Conservation (phyloP, 2,797 vertebrate genomes). For the Liasis olivaceus region DNA sequence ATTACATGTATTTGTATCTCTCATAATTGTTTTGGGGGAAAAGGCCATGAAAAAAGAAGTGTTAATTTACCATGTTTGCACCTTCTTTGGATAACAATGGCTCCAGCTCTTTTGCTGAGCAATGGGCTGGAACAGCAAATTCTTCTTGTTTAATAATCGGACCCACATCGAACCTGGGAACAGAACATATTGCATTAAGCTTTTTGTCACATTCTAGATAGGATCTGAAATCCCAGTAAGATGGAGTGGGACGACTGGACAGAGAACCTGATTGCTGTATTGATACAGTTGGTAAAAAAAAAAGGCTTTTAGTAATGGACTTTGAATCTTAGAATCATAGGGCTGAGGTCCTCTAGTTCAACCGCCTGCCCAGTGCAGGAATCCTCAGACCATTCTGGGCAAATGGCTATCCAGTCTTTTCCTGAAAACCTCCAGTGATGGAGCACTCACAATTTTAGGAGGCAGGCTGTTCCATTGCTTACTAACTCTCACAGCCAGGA, state of each 20-base stretch:
- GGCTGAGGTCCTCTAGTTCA: neutral
- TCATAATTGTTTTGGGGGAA: neutral
- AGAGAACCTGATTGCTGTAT: neutral
- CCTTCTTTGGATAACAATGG: constrained; percentile 79
- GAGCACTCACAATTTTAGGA: neutral
- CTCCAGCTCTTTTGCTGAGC: constrained; percentile 84
- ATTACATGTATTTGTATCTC: neutral
- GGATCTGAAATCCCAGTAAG: neutral
- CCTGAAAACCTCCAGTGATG: neutral
- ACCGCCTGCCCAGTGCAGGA: neutral
- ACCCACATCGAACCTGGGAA: constrained; percentile 89
- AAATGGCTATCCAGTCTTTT: neutral
- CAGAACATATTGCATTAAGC: neutral
- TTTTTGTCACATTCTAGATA: neutral
- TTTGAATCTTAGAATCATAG: neutral
- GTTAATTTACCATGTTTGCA: constrained; percentile 80
- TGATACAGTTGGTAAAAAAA: neutral
- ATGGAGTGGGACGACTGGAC: neutral
- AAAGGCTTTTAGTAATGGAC: neutral
- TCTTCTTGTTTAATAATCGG: constrained; percentile 87
- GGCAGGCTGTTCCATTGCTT: neutral
- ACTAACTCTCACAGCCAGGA: too few relatives aligned
- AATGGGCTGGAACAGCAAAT: constrained; percentile 78
- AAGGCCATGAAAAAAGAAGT: neutral
- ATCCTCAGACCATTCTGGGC: neutral